Percentiles rank a stretch among this genome's conserved stretches.
These are phyloP conservation scores for Calcarius lapponicus DNA, from an alignment of 2,797 vertebrate species.

Conservation along the genomic window DNA sequence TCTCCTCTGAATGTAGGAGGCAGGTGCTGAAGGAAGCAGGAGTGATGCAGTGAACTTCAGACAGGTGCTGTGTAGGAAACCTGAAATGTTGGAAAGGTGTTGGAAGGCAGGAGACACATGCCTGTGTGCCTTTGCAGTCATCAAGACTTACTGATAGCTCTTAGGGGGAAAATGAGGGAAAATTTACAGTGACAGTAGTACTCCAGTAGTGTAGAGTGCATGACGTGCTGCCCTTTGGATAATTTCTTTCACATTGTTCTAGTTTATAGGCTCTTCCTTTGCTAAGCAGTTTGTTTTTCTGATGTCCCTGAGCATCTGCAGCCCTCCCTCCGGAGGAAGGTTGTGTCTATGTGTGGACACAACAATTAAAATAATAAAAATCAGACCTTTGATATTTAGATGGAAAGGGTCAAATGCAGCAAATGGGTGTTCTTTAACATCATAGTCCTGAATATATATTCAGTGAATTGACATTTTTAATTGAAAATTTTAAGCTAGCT, in stretches of 20 bases:
- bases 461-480: neutral
- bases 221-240: neutral
- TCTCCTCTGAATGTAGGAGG: neutral
- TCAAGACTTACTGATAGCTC: neutral
- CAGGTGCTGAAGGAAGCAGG: neutral
- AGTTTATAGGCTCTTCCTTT: neutral
- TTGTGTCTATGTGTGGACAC: neutral
- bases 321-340: neutral
- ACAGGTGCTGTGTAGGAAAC: neutral
- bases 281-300: neutral
- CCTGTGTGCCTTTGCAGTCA: neutral
- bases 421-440: neutral
- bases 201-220: neutral
- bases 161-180: neutral
- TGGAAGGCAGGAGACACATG: neutral
- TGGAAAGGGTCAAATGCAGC: neutral
- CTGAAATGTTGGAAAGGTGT: neutral
- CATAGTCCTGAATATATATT: neutral
- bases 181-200: neutral
- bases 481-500: neutral
- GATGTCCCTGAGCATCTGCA: neutral
- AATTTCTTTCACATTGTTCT: neutral
- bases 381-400: neutral
- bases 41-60: neutral
- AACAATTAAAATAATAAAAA: neutral